Percentiles rank a stretch among this genome's conserved stretches.
Conservation (phyloP, 2,888 invertebrate species). For the Abrostola triplasia region DNA sequence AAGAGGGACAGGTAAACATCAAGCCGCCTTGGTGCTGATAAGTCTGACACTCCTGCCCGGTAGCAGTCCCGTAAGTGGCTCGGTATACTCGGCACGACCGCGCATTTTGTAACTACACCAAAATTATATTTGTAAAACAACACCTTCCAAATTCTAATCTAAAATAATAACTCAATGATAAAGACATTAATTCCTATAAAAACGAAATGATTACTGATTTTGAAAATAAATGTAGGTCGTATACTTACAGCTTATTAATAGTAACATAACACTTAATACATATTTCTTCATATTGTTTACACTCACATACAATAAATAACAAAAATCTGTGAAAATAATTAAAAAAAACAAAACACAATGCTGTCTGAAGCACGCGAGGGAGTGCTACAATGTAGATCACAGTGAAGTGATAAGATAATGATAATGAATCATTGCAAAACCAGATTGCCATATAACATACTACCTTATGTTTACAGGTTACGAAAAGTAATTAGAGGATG, state of each 20-base stretch:
- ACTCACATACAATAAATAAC: slow-evolving; percentile 40
- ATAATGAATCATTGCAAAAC: slow-evolving; percentile 72
- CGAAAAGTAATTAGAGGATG: slow-evolving; percentile 20
- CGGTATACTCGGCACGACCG: slow-evolving; percentile 85
- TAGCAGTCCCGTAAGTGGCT: slow-evolving; percentile 89
- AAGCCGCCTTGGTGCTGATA: slow-evolving; percentile 87
- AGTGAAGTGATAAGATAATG: slow-evolving; percentile 75
- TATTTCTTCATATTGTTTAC: slow-evolving; percentile 60
- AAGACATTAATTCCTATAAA: slow-evolving; percentile 2
- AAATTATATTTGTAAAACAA: slow-evolving; percentile 15
- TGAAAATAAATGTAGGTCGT: neutral
- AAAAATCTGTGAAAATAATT: slow-evolving; percentile 51
- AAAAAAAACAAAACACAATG: slow-evolving; percentile 58
- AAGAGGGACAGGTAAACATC: slow-evolving; percentile 89
- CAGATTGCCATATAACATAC: slow-evolving; percentile 48
- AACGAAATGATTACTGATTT: slow-evolving; percentile 1
- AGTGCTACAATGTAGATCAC: slow-evolving; percentile 68
- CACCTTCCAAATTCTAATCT: slow-evolving; percentile 4
- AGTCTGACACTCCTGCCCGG: slow-evolving; percentile 79
- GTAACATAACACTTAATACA: slow-evolving; percentile 48
- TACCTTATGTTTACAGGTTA: slow-evolving; percentile 37
- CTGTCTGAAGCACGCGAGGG: slow-evolving; percentile 60
- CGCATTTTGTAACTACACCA: slow-evolving; percentile 68
- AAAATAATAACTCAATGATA: slow-evolving; percentile 19
- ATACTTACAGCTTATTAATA: slow-evolving; percentile 70